These are phyloP conservation scores for Andricus grossulariae DNA, from an alignment of 1,140 invertebrate species.

Conservation along the genomic window DNA sequence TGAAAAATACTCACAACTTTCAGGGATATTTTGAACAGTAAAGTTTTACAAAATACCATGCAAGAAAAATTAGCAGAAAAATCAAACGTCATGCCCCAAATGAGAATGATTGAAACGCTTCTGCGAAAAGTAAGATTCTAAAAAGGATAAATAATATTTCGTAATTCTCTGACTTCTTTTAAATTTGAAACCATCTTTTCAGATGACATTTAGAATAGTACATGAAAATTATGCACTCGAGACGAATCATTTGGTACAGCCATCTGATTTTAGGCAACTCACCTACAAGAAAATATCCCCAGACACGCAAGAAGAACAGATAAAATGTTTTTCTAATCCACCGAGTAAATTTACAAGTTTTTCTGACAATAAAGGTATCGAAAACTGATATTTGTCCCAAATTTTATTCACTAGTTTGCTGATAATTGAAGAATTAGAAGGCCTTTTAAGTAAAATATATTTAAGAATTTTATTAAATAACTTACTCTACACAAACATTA, in stretches of 20 bases:
- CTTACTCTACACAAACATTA: slow-evolving; percentile 33
- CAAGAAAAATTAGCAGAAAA: slow-evolving; percentile 48
- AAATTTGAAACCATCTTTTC: slow-evolving; percentile 20
- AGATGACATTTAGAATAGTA: slow-evolving; percentile 61
- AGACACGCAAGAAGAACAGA: neutral
- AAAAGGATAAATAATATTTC: neutral
- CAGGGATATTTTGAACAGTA: slow-evolving; percentile 63
- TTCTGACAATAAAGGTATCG: slow-evolving; percentile 35
- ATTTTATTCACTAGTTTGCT: slow-evolving; percentile 1
- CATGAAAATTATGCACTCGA: slow-evolving; percentile 62
- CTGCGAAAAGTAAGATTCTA: slow-evolving; percentile 53
- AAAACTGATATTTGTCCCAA: neutral
- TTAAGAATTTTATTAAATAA: neutral
- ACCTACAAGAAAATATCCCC: slow-evolving; percentile 48
- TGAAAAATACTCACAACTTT: neutral
- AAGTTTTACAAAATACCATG: slow-evolving; percentile 44
- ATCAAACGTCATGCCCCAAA: slow-evolving; percentile 48
- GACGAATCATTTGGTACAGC: slow-evolving; percentile 50
- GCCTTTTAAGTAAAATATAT: neutral
- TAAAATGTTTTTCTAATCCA: slow-evolving; percentile 22
- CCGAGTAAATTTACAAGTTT: neutral
- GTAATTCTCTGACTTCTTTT: too few relatives aligned
- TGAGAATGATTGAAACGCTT: slow-evolving; percentile 47
- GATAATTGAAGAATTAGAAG: too few relatives aligned
- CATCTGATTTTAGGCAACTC: slow-evolving; percentile 51